A percentile compares a stretch with the other conserved stretches of the same genome.
These are phyloP conservation scores for Chionomys nivalis DNA, from an alignment of 2,113 vertebrate species.

Conservation along the genomic window DNA sequence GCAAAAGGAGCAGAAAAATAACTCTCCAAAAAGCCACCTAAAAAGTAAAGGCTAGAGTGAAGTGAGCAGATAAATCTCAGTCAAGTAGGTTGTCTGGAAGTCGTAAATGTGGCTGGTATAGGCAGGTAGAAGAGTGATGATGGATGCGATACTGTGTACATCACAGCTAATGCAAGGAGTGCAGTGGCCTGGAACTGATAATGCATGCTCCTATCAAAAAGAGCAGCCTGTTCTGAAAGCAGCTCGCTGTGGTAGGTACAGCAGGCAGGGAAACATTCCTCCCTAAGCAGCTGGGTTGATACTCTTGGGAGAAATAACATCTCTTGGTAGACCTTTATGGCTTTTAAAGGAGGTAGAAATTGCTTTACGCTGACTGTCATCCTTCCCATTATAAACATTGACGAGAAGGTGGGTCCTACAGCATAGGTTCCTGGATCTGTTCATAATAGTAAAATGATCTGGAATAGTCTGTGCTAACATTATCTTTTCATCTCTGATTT, in stretches of 20 bases:
- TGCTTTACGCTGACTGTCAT: background rate
- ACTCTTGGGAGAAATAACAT: background rate
- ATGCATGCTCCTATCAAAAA: fast-evolving
- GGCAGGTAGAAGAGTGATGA: background rate
- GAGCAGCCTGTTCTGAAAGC: background rate
- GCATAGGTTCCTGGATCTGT: background rate
- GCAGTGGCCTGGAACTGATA: background rate
- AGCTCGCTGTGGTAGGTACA: background rate
- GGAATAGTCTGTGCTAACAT: background rate
- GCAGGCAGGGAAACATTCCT: fast-evolving
- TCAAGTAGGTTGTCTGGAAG: background rate
- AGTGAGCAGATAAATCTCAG: background rate
- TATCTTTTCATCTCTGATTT: background rate
- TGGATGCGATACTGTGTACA: background rate
- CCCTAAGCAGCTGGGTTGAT: background rate
- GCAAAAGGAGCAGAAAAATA: slow-evolving; percentile 35
- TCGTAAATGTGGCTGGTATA: fast-evolving
- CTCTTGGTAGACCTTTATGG: background rate
- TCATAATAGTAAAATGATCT: background rate
- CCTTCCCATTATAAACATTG: background rate
- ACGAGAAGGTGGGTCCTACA: background rate
- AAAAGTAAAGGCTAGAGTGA: background rate
- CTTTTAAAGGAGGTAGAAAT: slow-evolving; percentile 12
- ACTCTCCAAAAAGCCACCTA: background rate
- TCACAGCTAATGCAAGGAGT: background rate